Percentiles rank a stretch among this genome's conserved stretches.
phyloP scores from a whole-genome alignment of 2,113 vertebrate species.

The Naja naja region DNA sequence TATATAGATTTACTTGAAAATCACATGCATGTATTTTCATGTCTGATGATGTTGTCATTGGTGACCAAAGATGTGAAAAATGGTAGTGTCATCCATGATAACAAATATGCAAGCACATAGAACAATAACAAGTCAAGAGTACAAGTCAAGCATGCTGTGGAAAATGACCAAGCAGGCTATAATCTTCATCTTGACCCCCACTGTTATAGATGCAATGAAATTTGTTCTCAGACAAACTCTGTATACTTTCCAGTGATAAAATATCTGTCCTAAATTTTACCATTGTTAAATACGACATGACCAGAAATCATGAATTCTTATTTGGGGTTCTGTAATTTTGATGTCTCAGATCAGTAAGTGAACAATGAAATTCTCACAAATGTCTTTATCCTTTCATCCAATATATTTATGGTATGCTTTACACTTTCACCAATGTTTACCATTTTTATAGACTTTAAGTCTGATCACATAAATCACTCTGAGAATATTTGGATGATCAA shows the following conservation, averaged over 20 bases:
- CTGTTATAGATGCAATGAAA: background rate
- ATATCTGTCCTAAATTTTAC: background rate
- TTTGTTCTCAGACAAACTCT: background rate
- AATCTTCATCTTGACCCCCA: background rate
- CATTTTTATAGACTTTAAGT: background rate
- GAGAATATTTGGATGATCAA: background rate
- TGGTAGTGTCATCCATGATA: background rate
- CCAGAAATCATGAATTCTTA: background rate
- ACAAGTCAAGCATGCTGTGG: background rate
- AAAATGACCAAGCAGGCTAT: background rate
- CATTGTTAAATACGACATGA: background rate
- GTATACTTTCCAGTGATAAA: background rate
- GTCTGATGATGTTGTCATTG: conserved; percentile 22
- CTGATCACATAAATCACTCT: background rate
- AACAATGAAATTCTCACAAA: background rate
- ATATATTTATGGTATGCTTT: background rate
- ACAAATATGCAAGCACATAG: background rate
- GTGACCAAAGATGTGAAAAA: conserved; percentile 30
- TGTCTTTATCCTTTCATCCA: background rate
- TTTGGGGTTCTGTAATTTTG: background rate
- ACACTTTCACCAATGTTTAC: background rate
- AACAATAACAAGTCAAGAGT: conserved; percentile 33
- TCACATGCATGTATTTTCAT: background rate
- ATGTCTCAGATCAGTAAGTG: background rate
- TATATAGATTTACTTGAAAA: background rate